These are phyloP conservation scores for Cricetomys ansorgei DNA, from an alignment of 2,113 vertebrate species.

Conservation along the genomic window DNA sequence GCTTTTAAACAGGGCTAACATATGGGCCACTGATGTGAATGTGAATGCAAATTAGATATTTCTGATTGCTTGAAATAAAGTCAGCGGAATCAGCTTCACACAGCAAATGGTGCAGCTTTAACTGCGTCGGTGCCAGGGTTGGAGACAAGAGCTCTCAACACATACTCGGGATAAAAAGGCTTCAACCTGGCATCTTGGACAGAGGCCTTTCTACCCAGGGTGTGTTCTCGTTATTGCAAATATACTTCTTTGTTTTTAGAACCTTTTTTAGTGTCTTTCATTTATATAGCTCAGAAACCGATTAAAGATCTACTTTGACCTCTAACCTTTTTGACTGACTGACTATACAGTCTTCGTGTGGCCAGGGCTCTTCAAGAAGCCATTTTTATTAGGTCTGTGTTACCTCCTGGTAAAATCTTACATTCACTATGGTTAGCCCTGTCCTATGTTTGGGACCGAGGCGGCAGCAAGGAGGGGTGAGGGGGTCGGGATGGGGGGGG, in stretches of 20 bases:
- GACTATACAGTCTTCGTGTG: not conserved
- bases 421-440: not conserved
- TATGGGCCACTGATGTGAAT: constrained; percentile 91
- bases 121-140: constrained; percentile 85
- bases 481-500: not conserved
- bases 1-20: constrained; percentile 91
- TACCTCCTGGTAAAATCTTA: not conserved
- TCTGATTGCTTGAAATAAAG: constrained; percentile 91
- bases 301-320: constrained; percentile 1
- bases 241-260: not conserved
- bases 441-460: not conserved
- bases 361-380: not conserved
- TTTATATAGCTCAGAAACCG: not conserved
- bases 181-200: constrained; percentile 74
- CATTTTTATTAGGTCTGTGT: not conserved
- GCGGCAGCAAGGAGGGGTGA: too few species aligned
- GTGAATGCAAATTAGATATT: constrained; percentile 90
- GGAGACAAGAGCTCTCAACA: constrained; percentile 78
- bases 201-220: constrained; percentile 67
- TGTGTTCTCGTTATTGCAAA: not conserved
- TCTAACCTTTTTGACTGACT: not conserved
- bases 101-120: constrained; percentile 88
- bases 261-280: not conserved
- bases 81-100: constrained; percentile 88
- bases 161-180: constrained; percentile 73